Conservation (phyloP, 2,888 invertebrate genomes). For the Drepanosiphum platanoidis region DNA sequence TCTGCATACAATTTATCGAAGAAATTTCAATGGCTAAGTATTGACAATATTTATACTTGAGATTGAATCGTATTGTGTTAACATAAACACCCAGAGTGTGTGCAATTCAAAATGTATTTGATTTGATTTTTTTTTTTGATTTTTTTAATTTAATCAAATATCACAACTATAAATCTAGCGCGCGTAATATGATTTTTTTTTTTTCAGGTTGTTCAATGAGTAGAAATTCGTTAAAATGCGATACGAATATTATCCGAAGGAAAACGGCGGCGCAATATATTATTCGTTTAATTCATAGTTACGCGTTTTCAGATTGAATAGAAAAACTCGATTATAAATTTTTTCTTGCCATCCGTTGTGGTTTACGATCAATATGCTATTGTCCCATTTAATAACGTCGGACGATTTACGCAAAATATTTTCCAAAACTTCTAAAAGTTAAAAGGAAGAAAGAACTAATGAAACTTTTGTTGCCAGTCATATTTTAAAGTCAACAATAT, state of each 20-base stretch:
- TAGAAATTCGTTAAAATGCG: not conserved
- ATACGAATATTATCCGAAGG: constrained; percentile 8
- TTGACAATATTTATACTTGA: too few relatives aligned
- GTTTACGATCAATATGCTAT: constrained; percentile 55
- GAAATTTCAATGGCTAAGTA: too few relatives aligned
- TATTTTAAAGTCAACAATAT: constrained; percentile 37
- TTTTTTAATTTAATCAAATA: too few relatives aligned
- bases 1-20: too few relatives aligned
- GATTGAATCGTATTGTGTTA: too few relatives aligned
- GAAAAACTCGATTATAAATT: constrained; percentile 46
- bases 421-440: constrained; percentile 48
- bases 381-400: constrained; percentile 50
- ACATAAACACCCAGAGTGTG: too few relatives aligned
- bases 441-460: constrained; percentile 46
- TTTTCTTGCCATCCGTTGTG: not conserved
- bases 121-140: too few relatives aligned
- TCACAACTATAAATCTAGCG: not conserved
- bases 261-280: constrained; percentile 27
- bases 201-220: not conserved
- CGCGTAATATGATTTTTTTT: too few relatives aligned
- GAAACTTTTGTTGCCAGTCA: constrained; percentile 39
- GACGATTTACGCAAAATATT: constrained; percentile 50
- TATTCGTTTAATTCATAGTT: constrained; percentile 50
- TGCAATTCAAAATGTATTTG: too few relatives aligned
- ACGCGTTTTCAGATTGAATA: constrained; percentile 32